Evolutionary conservation across 2,797 vertebrate genomes (phyloP).

Genomic region (Cynopterus sphinx): DNA sequence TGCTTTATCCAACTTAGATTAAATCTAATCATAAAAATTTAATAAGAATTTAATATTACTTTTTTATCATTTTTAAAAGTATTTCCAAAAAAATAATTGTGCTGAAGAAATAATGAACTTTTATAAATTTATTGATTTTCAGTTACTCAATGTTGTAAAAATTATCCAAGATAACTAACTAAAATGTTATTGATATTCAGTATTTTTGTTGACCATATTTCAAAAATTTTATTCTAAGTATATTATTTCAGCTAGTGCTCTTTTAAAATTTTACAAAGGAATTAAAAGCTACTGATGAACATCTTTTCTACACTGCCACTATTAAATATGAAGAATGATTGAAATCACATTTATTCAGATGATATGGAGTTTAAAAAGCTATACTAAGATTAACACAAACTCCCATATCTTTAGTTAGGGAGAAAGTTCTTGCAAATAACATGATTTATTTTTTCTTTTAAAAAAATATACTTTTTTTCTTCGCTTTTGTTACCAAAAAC

Average conservation of each 20-base stretch:
- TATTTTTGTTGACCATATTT: neutral
- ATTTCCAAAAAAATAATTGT: neutral
- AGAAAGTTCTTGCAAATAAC: neutral
- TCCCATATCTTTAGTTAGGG: neutral
- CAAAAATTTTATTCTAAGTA: neutral
- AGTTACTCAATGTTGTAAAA: neutral
- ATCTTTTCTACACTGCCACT: neutral
- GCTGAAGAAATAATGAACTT: neutral
- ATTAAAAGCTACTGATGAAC: neutral
- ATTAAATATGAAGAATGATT: neutral
- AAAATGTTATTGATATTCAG: neutral
- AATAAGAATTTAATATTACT: neutral
- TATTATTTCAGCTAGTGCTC: neutral
- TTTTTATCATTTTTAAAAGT: neutral
- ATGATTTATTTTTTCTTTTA: neutral
- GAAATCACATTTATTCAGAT: neutral
- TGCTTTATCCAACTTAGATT: neutral
- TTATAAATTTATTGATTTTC: neutral
- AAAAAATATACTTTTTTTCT: neutral
- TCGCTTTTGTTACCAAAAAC: neutral
- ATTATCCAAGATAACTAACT: neutral
- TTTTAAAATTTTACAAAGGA: neutral
- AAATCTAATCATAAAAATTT: neutral
- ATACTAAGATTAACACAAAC: neutral
- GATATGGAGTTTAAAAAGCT: neutral